Conservation (phyloP, 92 coral and sea anemone genomes). For the Blastomussa wellsi region DNA sequence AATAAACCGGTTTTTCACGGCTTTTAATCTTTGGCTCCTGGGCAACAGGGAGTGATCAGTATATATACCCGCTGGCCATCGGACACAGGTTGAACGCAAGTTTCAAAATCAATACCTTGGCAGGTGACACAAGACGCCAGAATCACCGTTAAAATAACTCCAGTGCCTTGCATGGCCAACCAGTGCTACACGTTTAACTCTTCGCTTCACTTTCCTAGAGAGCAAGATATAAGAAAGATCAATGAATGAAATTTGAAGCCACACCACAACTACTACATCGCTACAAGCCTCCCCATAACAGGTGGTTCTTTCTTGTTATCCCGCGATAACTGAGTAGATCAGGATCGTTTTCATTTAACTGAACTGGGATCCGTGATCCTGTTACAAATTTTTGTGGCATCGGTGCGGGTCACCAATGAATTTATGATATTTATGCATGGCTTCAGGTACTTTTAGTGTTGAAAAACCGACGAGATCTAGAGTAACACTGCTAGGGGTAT, state of each 20-base stretch:
- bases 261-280: neutral
- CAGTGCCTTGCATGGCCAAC: conserved; percentile 18
- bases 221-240: neutral
- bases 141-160: conserved; percentile 16
- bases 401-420: neutral
- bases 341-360: neutral
- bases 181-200: neutral
- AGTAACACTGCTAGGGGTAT: neutral
- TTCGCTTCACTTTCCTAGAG: neutral
- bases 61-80: neutral
- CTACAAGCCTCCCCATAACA: neutral
- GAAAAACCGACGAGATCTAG: neutral
- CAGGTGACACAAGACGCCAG: conserved; percentile 37
- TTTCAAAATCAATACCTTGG: conserved; percentile 14
- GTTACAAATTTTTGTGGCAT: neutral
- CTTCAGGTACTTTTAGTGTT: neutral
- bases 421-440: neutral
- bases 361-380: neutral
- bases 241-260: neutral
- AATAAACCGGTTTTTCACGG: neutral
- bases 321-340: neutral
- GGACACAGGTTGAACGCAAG: neutral
- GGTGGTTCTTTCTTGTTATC: neutral
- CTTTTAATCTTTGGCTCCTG: neutral
- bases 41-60: too few species aligned